phyloP scores from a whole-genome alignment of 64 coral and sea anemone species.

The Pocillopora damicornis region DNA sequence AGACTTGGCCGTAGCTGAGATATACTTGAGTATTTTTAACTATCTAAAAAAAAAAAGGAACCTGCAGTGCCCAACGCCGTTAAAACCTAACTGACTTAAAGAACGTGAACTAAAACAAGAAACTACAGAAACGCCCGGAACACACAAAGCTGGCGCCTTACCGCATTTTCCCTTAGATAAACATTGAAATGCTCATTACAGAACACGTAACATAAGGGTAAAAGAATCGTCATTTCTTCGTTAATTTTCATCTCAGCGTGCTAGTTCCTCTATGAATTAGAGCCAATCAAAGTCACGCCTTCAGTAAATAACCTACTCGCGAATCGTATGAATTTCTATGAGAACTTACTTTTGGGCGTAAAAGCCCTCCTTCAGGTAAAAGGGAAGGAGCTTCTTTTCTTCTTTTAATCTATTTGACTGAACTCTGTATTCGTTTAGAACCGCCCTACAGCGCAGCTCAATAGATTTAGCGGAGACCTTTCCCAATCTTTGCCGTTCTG shows the following conservation, averaged over 20 bases:
- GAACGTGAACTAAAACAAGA: too few species aligned
- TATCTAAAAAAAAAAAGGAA: too few species aligned
- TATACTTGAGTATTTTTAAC: too few species aligned
- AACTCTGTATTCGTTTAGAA: not conserved
- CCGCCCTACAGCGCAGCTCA: not conserved
- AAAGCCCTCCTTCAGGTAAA: conserved; percentile 3
- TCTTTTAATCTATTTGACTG: not conserved
- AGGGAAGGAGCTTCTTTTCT: conserved; percentile 9
- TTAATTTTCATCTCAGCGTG: not conserved
- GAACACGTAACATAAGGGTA: not conserved
- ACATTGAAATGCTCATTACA: conserved; percentile 14
- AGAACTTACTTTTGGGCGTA: not conserved
- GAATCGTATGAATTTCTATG: not conserved
- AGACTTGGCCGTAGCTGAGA: too few species aligned
- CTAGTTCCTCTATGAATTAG: not conserved
- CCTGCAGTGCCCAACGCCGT: too few species aligned
- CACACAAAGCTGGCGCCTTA: conserved; percentile 14
- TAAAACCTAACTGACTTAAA: too few species aligned
- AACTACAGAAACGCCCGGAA: not conserved
- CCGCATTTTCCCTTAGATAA: conserved; percentile 2
- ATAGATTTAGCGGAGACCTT: not conserved
- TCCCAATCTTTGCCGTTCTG: not conserved
- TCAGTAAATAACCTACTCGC: not conserved
- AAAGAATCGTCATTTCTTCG: not conserved
- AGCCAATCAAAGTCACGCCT: not conserved